Evolutionary conservation across 2,888 invertebrate genomes (phyloP).

Genomic region (Hyppa rectilinea): DNA sequence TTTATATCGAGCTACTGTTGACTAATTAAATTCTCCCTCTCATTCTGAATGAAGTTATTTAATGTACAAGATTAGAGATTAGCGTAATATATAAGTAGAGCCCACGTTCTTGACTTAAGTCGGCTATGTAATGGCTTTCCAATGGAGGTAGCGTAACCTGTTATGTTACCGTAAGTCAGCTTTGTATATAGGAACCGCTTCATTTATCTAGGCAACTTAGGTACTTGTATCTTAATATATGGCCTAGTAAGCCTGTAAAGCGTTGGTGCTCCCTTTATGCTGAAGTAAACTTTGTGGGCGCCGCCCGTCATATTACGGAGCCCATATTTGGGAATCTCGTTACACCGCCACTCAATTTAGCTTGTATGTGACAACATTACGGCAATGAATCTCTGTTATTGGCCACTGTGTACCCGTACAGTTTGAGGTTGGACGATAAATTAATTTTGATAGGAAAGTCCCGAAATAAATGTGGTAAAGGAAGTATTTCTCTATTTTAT

Average conservation of each 20-base stretch:
- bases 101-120: slow-evolving; percentile 27
- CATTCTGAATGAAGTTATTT: slow-evolving; percentile 48
- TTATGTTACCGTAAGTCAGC: slow-evolving; percentile 28
- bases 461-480: slow-evolving; percentile 6
- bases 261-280: slow-evolving; percentile 37
- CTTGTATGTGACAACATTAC: slow-evolving; percentile 55
- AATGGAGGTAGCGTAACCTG: slow-evolving; percentile 48
- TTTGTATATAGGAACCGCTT: slow-evolving; percentile 47
- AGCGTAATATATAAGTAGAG: slow-evolving; percentile 42
- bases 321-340: slow-evolving; percentile 62
- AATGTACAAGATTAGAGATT: slow-evolving; percentile 53
- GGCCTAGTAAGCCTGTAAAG: slow-evolving; percentile 42
- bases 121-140: slow-evolving; percentile 45
- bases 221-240: slow-evolving; percentile 51
- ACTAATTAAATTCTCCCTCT: slow-evolving; percentile 54
- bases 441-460: slow-evolving; percentile 49
- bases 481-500: not conserved
- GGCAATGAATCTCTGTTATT: slow-evolving; percentile 56
- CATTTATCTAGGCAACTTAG: slow-evolving; percentile 53
- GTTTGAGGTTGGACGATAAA: slow-evolving; percentile 44
- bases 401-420: slow-evolving; percentile 30
- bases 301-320: slow-evolving; percentile 53
- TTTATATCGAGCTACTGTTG: slow-evolving; percentile 29
- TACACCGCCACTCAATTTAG: slow-evolving; percentile 54
- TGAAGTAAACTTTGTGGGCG: slow-evolving; percentile 55